Base-by-base conservation (phyloP, 2,797 vertebrate species). In the Channa striata region DNA sequence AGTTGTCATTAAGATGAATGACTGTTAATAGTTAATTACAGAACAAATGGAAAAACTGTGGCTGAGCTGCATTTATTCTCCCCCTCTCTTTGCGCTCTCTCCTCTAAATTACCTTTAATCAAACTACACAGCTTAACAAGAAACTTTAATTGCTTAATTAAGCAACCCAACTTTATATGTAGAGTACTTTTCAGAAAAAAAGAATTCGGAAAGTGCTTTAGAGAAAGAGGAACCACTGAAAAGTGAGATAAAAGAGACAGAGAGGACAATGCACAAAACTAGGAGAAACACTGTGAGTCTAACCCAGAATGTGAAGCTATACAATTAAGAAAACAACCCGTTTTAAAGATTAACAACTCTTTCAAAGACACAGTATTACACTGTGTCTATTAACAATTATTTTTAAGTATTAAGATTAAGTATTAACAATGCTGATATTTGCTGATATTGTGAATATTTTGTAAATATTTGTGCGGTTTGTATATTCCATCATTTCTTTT, bases 41-140 rank as follows among this genome's bases (percentile, higher is more conserved):
- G 53, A 80, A 64, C 64, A 89, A 88, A 88, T 77, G 72, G 44
- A 19, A 51, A 81, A 62, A 50, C 73, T 68, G 37, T 33, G 34
- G 47, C 53, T 68, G 71, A 80, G 52, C 17, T 30, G 40, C 77
- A 73, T 74, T 84, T 72, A 36, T 53, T 59, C 9, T 66, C 68
- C 68, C 59, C 53, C 2, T n/a, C 43, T 43, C 33, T 62, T 57
- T 47, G 60, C 54, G 21, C 81, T 60, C 64, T 52, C 62, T 33
- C 54, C 70, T 68, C 53, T 30, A 83, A 81, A 83, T 87, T 67
- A 85, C 46, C 52, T 84, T 81, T 78, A 85, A 89, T 89, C 87
- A 89, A 90, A 81, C 84, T 86, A 84, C 78, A 82, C 57, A 50
- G 77, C 72, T 86, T 89, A 70, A 81, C 72, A 60, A 69, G 66